phyloP scores from a whole-genome alignment of 1,140 invertebrate genomes.

The Druon quercuslanigerum region DNA sequence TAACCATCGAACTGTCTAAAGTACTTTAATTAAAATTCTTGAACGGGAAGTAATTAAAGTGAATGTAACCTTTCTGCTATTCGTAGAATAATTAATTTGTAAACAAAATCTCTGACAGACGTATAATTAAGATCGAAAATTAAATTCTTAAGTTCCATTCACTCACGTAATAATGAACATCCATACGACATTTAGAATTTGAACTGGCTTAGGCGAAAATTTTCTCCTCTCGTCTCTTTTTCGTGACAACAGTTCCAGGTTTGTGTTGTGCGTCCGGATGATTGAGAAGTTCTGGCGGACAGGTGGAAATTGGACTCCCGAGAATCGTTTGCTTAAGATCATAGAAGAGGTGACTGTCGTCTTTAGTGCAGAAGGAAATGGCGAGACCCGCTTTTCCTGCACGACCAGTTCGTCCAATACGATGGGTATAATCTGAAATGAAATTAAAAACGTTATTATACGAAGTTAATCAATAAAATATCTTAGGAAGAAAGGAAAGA shows the following conservation, averaged over 20 bases:
- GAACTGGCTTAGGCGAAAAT: conserved; percentile 84
- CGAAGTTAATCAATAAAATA: too few relatives aligned
- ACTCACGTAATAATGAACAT: too few relatives aligned
- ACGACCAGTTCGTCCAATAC: conserved; percentile 98
- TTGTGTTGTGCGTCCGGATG: conserved; percentile 99
- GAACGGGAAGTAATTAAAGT: too few relatives aligned
- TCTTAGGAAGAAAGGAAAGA: conserved; percentile 31
- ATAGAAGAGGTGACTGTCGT: conserved; percentile 96
- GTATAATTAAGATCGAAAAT: too few relatives aligned
- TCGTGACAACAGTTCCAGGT: conserved; percentile 94
- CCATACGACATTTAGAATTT: too few relatives aligned
- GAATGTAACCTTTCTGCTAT: too few relatives aligned
- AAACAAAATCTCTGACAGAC: too few relatives aligned
- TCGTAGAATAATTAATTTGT: too few relatives aligned
- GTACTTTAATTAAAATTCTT: too few relatives aligned
- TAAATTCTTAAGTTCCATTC: too few relatives aligned
- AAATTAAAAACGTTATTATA: too few relatives aligned
- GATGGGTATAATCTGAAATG: conserved; percentile 95
- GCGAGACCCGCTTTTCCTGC: conserved; percentile 98
- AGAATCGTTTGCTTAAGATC: conserved; percentile 97
- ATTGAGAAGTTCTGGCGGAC: conserved; percentile 97
- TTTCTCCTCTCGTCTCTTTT: conserved; percentile 96
- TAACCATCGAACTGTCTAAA: too few relatives aligned
- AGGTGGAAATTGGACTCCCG: conserved; percentile 93
- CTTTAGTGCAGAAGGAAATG: conserved; percentile 97